Evolutionary conservation across 1,140 invertebrate species (phyloP).

Genomic region (Leptestheria dahalacensis): DNA sequence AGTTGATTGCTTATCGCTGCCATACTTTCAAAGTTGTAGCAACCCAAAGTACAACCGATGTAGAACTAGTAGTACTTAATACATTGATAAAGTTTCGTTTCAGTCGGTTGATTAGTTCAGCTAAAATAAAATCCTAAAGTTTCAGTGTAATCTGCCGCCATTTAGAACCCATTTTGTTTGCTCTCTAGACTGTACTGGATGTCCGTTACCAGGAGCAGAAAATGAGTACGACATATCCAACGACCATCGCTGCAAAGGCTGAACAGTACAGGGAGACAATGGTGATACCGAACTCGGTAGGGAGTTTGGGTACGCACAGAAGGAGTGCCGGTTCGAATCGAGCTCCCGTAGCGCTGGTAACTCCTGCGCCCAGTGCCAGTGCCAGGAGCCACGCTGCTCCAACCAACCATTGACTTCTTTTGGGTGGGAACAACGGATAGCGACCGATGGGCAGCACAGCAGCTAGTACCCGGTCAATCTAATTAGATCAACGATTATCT

Average conservation of each 20-base stretch:
- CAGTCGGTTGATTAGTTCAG: too few species aligned
- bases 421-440: slow-evolving; percentile 16
- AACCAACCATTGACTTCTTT: slow-evolving; percentile 16
- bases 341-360: slow-evolving; percentile 21
- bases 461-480: slow-evolving; percentile 24
- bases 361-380: slow-evolving; percentile 19
- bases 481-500: too few species aligned
- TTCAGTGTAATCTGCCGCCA: too few species aligned
- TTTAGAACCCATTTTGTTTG: too few species aligned
- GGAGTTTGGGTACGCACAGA: slow-evolving; percentile 26
- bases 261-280: slow-evolving; percentile 25
- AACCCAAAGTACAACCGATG: too few species aligned
- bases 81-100: too few species aligned
- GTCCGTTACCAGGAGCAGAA: slow-evolving; percentile 14
- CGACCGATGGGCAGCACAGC: slow-evolving; percentile 25
- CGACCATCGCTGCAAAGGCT: slow-evolving; percentile 22
- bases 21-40: too few species aligned
- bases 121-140: too few species aligned
- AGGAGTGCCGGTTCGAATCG: slow-evolving; percentile 25
- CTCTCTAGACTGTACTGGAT: too few species aligned
- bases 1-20: too few species aligned
- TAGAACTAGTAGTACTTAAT: too few species aligned
- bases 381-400: slow-evolving; percentile 22
- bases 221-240: slow-evolving; percentile 24
- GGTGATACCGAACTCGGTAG: slow-evolving; percentile 24